phyloP scores from a whole-genome alignment of 2,888 invertebrate species.

The Lycaena phlaeas region DNA sequence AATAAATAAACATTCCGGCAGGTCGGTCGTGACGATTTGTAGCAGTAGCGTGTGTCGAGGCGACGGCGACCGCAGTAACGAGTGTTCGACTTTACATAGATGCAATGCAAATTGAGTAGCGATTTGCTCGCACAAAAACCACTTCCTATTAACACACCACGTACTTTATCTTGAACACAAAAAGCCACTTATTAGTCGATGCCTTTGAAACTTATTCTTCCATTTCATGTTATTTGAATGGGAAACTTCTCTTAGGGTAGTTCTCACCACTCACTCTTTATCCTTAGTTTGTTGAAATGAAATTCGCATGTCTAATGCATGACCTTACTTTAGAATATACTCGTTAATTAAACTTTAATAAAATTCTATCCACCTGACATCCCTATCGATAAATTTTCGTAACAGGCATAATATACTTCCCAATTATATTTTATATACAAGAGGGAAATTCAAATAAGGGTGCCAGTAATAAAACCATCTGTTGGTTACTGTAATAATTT shows the following conservation, averaged over 20 bases:
- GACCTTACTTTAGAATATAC: too few relatives aligned
- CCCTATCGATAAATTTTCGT: too few relatives aligned
- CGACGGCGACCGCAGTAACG: slow-evolving; percentile 37
- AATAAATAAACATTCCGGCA: slow-evolving; percentile 27
- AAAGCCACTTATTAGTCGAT: not conserved
- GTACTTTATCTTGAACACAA: slow-evolving; percentile 5
- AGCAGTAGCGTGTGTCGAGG: slow-evolving; percentile 30
- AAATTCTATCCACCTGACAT: too few relatives aligned
- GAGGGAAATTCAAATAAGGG: too few relatives aligned
- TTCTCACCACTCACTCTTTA: too few relatives aligned
- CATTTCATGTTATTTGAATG: not conserved
- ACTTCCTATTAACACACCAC: slow-evolving; percentile 28
- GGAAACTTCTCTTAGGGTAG: not conserved
- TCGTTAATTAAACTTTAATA: too few relatives aligned
- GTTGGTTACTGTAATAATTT: slow-evolving; percentile 3
- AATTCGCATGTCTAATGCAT: too few relatives aligned
- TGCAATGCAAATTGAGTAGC: slow-evolving; percentile 57
- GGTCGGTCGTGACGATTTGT: slow-evolving; percentile 45
- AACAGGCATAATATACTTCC: too few relatives aligned
- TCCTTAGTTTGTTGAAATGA: too few relatives aligned
- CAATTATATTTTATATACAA: too few relatives aligned
- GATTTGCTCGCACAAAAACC: slow-evolving; percentile 51
- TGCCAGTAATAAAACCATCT: too few relatives aligned
- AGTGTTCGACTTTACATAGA: slow-evolving; percentile 53
- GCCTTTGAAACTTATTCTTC: slow-evolving; percentile 1